Percentiles rank a stretch among this genome's conserved stretches.
These are phyloP conservation scores for Ancistrus triradiatus DNA, from an alignment of 2,113 vertebrate species.

Conservation along the genomic window DNA sequence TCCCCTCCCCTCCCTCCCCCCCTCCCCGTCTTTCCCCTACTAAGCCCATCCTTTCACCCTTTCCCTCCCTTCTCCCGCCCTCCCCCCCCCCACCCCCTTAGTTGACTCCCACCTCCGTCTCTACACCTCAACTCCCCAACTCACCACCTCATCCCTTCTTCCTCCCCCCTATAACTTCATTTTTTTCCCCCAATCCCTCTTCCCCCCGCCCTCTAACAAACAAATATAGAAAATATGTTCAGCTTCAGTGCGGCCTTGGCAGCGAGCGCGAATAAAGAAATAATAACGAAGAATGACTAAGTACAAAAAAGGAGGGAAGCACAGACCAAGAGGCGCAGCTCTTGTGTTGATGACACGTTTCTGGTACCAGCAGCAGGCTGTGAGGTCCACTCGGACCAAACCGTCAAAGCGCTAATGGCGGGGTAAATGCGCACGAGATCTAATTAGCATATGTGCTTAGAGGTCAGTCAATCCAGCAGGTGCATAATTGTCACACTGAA, in stretches of 20 bases:
- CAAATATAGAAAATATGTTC: neutral
- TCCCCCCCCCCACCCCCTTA: no score
- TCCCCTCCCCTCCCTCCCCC: no score
- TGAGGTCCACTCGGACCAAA: constrained; percentile 21
- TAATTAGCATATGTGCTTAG: constrained; percentile 36
- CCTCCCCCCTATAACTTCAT: no score
- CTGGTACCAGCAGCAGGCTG: constrained; percentile 17
- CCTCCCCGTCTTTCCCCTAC: no score
- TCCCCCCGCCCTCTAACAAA: no score
- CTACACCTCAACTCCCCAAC: no score
- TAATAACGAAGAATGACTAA: constrained; percentile 4
- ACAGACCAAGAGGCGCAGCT: neutral
- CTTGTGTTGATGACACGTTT: constrained; percentile 18
- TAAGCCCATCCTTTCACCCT: no score
- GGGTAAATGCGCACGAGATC: constrained; percentile 39
- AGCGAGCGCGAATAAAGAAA: constrained; percentile 5
- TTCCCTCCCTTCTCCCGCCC: no score
- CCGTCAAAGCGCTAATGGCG: constrained; percentile 38
- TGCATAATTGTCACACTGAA: constrained; percentile 25
- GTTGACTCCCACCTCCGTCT: no score
- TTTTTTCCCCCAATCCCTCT: no score
- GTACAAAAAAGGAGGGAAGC: neutral
- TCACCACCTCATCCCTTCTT: no score
- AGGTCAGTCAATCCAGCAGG: constrained; percentile 18
- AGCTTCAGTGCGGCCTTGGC: neutral